Evolutionary conservation across 2,888 invertebrate genomes (phyloP), one percentile per base, ranked within the genome.

Genomic region (Oscheius myriophilus): DNA sequence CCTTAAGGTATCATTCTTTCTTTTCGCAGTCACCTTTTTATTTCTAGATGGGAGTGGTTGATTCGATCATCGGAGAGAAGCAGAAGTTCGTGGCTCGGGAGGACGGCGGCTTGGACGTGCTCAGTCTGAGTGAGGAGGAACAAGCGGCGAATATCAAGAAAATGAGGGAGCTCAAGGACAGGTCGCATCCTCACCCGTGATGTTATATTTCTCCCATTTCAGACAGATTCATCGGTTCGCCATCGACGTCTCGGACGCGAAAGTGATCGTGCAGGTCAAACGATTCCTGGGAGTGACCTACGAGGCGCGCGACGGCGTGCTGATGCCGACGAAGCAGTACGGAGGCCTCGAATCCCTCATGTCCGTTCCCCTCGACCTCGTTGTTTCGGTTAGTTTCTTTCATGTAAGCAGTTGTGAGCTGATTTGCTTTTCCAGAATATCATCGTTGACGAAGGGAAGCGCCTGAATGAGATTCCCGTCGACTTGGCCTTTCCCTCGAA

Each of bases 1-100:
- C 89, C 90, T 97, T 64, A 90, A 91, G n/a, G 92, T 54, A 46
- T 21, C 12, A n/a, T 33, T 33, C 33, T 33, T 9, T 6, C 33
- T 33, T 33, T 6, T 46, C 14, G 23, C 9, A 6, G 16, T 16
- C 3, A 23, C 4, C 23, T 7, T 42, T 16, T 51, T 12, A n/a
- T 23, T 39, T 64, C 12, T 21, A 62, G 49, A 46, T 73, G 39
- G 76, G 69, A 4, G 72, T 69, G 26, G 72, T 76, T 12, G 70
- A 76, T 12, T 55, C 67, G 14, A 65, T 76, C 16, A 69, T 70
- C 67, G 72, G 73, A 39, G 70, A 69, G 3, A 69, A 59, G 16
- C 64, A 61, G 33, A 71, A 69, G 23, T 71, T 72, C 6, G 14
- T 53, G 16, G 54, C 64, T 16, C 23, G 45, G 0, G 23, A 52